Evolutionary conservation across 2,888 invertebrate genomes (phyloP), one percentile per base, ranked within the genome.

Genomic region (Proisotoma minuta): DNA sequence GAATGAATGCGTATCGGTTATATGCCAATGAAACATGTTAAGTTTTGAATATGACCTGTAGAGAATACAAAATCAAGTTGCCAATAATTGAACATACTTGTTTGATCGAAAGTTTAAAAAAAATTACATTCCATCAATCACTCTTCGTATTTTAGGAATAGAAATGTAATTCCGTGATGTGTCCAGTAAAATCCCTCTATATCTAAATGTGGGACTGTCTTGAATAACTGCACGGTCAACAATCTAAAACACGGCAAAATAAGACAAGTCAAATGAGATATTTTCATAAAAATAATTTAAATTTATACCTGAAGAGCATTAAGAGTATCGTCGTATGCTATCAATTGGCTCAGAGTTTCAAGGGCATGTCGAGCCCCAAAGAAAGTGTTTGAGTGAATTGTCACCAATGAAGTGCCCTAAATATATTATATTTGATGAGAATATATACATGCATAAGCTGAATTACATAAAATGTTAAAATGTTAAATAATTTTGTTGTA

Each of bases 101-200:
- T 51, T 87, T 87, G 18, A 88, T 83, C 0, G 89, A 87, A n/a
- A n/a, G n/a, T n/a, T n/a, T n/a, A n/a, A n/a, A n/a, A n/a, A n/a
- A n/a, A n/a, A n/a, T n/a, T n/a, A n/a, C 88, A 96, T 90, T 0
- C 85, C 94, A 73, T 93, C 88, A 69, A 94, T 80, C 53, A 88
- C 87, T 68, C 82, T 83, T 73, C 84, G 82, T 8, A 91, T 85
- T 39, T 82, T 82, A 8, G 76, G 77, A 68, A 91, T 77, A 0
- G 90, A 85, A 54, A 74, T 63, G 62, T 69, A 75, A 62, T 75
- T 75, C 26, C 83, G 74, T 2, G 82, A 78, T 1, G 83, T 80
- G 74, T 84, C 84, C 29, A 84, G 70, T 65, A 82, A 76, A 5
- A 84, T 65, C 15, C 83, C 83, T 48, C 84, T 76, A 69, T 81